Conservation (phyloP, 2,113 vertebrate species). For the Tonatia bakeri region DNA sequence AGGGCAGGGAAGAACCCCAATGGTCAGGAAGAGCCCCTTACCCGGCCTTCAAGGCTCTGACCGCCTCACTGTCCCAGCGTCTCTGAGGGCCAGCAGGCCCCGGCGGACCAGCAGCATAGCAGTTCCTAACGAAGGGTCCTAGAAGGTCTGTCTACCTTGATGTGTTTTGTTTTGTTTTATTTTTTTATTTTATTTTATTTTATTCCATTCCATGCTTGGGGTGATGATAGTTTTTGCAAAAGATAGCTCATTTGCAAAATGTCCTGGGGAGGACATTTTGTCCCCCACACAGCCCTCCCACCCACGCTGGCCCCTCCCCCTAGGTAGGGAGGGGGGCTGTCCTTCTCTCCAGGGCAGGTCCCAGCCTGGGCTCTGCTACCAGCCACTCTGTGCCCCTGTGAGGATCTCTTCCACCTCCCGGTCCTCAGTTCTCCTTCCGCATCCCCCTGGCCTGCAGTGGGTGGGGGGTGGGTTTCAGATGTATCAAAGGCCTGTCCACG, state of each 20-base stretch:
- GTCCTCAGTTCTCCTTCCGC: not conserved
- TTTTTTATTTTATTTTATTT: constrained; percentile 5
- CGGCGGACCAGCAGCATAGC: not conserved
- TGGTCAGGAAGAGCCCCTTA: not conserved
- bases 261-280: not conserved
- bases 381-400: not conserved
- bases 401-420: not conserved
- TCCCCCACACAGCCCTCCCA: not conserved
- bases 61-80: rapidly evolving
- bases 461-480: not conserved
- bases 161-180: not conserved
- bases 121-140: not conserved
- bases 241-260: not conserved
- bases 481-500: not conserved
- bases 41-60: not conserved
- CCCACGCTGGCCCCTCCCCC: not conserved
- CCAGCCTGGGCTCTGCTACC: not conserved
- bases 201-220: constrained; percentile 27
- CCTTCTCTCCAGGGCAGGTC: not conserved
- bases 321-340: not conserved
- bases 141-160: not conserved
- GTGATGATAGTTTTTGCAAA: not conserved
- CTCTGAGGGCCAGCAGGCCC: not conserved
- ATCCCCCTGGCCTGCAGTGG: not conserved
- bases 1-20: not conserved